phyloP scores from a whole-genome alignment of 2,113 vertebrate genomes.

The Xenopus laevis region DNA sequence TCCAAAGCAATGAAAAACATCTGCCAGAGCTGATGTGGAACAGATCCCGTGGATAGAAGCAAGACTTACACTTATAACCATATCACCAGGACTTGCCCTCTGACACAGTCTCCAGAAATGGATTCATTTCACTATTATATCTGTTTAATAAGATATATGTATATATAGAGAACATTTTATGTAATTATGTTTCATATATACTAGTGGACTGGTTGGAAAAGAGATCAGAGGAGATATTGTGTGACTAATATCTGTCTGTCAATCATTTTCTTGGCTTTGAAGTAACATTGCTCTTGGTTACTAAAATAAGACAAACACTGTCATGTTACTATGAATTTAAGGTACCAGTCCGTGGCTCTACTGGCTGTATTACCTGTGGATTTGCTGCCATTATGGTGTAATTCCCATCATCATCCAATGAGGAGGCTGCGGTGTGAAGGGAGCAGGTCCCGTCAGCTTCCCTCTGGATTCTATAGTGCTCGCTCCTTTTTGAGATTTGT shows the following conservation, averaged over 20 bases:
- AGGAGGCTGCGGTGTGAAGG: slow-evolving; percentile 77
- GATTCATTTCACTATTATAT: not conserved
- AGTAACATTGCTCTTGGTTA: no score
- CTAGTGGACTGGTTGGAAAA: no score
- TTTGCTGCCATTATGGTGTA: slow-evolving; percentile 94
- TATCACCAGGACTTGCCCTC: not conserved
- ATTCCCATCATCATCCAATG: slow-evolving; percentile 95
- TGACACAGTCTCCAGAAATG: not conserved
- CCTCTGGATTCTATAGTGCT: slow-evolving; percentile 88
- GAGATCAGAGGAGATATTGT: no score
- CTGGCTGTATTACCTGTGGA: slow-evolving; percentile 73
- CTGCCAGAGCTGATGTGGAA: not conserved
- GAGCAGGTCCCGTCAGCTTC: slow-evolving; percentile 87
- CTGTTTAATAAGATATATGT: no score
- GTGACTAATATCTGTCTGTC: no score
- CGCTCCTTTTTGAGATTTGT: slow-evolving; percentile 92
- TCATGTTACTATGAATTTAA: no score
- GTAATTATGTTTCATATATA: no score
- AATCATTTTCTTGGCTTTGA: no score
- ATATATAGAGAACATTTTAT: no score
- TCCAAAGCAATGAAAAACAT: not conserved
- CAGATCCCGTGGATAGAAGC: not conserved
- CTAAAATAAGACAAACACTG: no score
- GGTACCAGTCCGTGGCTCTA: no score
- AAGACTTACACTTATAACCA: not conserved